A percentile compares a stretch with the other conserved stretches of the same genome.
Evolutionary conservation across 2,797 vertebrate species (phyloP).

Genomic region (Hydrocynus forskahlii): DNA sequence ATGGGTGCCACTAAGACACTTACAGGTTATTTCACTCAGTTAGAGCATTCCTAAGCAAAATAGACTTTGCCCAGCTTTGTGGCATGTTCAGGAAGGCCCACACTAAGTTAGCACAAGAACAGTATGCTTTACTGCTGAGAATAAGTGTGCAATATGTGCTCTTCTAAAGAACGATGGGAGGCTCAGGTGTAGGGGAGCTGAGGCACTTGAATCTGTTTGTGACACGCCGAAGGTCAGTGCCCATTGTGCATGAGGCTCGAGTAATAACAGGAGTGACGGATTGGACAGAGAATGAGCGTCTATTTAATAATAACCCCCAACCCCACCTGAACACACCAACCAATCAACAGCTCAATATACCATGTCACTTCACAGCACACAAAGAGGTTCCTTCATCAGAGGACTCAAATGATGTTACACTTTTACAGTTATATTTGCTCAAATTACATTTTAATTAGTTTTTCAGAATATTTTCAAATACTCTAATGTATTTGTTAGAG

Average conservation of each 20-base stretch:
- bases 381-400: slow-evolving; percentile 1
- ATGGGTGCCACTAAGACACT: too few relatives aligned
- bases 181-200: slow-evolving; percentile 50
- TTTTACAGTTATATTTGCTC: not conserved
- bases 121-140: not conserved
- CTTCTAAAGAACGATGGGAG: slow-evolving; percentile 13
- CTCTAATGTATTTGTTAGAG: too few relatives aligned
- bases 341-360: slow-evolving; percentile 49
- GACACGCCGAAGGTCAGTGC: slow-evolving; percentile 73
- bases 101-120: not conserved
- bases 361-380: slow-evolving; percentile 20
- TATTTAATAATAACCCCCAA: slow-evolving; percentile 55
- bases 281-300: slow-evolving; percentile 57
- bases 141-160: not conserved
- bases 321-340: slow-evolving; percentile 56
- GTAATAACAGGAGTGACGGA: slow-evolving; percentile 70
- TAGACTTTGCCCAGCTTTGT: not conserved
- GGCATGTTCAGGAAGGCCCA: not conserved
- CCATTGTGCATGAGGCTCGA: slow-evolving; percentile 67
- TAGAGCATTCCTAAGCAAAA: too few relatives aligned
- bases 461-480: too few relatives aligned
- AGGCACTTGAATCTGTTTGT: slow-evolving; percentile 68
- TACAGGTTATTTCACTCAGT: too few relatives aligned
- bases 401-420: not conserved
- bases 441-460: not conserved